phyloP scores from a whole-genome alignment of 2,113 vertebrate species.

The Meles meles region DNA sequence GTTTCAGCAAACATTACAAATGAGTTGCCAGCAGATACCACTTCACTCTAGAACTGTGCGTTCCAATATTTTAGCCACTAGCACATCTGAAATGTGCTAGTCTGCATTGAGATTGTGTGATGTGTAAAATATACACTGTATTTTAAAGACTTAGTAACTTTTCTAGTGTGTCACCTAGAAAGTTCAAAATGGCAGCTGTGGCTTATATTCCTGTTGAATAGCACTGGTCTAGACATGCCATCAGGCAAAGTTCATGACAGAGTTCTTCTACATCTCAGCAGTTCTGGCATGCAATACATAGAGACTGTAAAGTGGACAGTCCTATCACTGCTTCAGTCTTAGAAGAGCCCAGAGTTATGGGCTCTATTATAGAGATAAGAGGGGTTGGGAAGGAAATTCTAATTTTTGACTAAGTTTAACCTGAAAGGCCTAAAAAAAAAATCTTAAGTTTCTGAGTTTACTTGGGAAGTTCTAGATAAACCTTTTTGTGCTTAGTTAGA shows the following conservation, averaged over 20 bases:
- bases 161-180: background rate
- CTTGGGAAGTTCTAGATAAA: background rate
- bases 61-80: background rate
- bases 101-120: background rate
- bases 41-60: background rate
- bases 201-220: background rate
- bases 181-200: background rate
- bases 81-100: background rate
- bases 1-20: background rate
- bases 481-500: background rate
- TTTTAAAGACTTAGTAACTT: background rate
- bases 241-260: background rate
- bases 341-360: background rate
- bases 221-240: background rate
- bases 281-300: background rate
- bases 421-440: background rate
- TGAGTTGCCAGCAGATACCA: background rate
- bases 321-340: background rate
- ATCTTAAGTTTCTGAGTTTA: background rate
- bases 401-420: background rate
- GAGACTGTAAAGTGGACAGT: background rate
- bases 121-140: background rate
- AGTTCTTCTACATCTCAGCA: background rate
- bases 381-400: background rate
- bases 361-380: background rate